Evolutionary conservation across 2,888 invertebrate genomes (phyloP).

Genomic region (Standfussiana lucernea): DNA sequence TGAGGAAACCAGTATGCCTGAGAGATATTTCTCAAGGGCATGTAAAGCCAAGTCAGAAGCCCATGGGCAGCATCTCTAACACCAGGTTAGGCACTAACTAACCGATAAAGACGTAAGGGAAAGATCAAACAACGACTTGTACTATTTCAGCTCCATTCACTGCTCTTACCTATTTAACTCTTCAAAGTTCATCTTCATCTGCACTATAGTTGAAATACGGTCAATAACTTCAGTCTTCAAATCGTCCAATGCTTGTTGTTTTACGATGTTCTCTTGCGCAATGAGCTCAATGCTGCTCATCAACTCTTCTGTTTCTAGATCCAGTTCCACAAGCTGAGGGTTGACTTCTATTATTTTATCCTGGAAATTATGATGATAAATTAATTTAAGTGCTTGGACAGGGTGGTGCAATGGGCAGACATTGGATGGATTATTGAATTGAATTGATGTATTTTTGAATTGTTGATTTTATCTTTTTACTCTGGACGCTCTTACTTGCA

Average conservation of each 20-base stretch:
- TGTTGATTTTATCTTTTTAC: too few species aligned
- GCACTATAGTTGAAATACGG: constrained; percentile 92
- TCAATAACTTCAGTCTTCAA: constrained; percentile 91
- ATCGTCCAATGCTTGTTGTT: constrained; percentile 91
- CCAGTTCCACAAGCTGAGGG: constrained; percentile 92
- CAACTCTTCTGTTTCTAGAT: constrained; percentile 93
- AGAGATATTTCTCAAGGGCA: too few species aligned
- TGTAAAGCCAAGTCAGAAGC: too few species aligned
- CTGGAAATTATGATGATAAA: constrained; percentile 69
- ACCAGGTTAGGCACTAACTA: too few species aligned
- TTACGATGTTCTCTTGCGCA: constrained; percentile 92
- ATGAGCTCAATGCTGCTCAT: constrained; percentile 93
- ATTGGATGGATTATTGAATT: too few species aligned
- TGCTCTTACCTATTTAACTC: constrained; percentile 88
- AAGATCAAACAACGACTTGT: too few species aligned
- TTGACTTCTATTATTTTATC: constrained; percentile 94
- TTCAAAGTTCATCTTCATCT: constrained; percentile 93
- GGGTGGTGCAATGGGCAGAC: background rate
- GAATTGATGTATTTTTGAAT: too few species aligned
- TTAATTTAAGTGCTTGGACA: background rate
- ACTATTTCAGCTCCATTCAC: background rate
- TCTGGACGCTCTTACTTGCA: too few species aligned
- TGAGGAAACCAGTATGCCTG: too few species aligned
- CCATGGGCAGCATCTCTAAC: too few species aligned
- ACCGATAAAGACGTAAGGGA: too few species aligned